Base-by-base conservation (phyloP, 2,888 invertebrate species). In the Bombylius discolor region DNA sequence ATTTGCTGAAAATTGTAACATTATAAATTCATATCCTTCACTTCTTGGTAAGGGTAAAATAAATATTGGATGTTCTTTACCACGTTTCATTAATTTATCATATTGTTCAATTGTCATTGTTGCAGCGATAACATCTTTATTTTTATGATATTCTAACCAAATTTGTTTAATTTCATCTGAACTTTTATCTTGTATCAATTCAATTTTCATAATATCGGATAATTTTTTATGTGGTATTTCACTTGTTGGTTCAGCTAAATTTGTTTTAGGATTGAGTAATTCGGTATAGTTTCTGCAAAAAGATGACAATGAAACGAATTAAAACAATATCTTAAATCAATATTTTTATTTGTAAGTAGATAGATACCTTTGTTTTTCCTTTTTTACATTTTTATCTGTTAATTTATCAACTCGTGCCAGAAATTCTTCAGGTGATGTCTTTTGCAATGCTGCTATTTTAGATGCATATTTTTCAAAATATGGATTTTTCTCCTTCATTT, bases 1-100 rank as follows among this genome's bases (percentile, higher is more conserved):
- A 62, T 86, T 82, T 4, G 80, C 81, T 47, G 79, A 75, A 69
- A 83, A 86, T 69, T 92, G 91, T 53, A 82, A 77, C 77, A 92
- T 77, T 54, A 92, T 81, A 69, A 92, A 92, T 72, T 93, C 92
- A 67, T 89, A 93, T 12, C 92, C 92, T 64, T 87, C 82, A 31
- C 83, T 80, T 52, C 90, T 78, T 0, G 92, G 92, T 60, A 93
- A 68, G 0, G 92, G 88, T 60, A 92, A 79, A 56, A 93, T 64
- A 70, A 93, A 93, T 36, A 83, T 80, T 0, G 87, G 82, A 70
- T 79, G 81, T 56, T 78, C 68, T 60, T 77, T 76, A 60, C 84
- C 81, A 42, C 78, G 78, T 39, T 76, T 67, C 60, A 78, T 76
- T 58, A 90, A 76, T 55, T 71, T 76, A 2, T 79, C 74, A 66